A percentile compares a stretch with the other conserved stretches of the same genome.
Evolutionary conservation across 2,113 vertebrate species (phyloP).

Genomic region (Stegastes partitus): DNA sequence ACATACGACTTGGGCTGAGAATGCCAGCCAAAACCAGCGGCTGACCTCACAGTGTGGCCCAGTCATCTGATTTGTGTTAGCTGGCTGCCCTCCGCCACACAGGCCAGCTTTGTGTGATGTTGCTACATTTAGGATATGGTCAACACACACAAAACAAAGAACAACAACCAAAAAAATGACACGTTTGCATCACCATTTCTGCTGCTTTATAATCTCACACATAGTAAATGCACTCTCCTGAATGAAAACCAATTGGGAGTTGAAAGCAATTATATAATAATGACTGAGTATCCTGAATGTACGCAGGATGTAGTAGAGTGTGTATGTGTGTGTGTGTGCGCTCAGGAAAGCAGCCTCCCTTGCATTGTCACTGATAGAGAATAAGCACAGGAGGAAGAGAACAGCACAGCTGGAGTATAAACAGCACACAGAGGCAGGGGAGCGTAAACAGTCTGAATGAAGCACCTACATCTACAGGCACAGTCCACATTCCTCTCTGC

Average conservation of each 20-base stretch:
- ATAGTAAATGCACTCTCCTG: constrained; percentile 1
- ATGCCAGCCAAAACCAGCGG: constrained; percentile 41
- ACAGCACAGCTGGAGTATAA: constrained; percentile 58
- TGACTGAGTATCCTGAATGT: constrained; percentile 40
- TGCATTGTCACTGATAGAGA: constrained; percentile 56
- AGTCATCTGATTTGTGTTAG: constrained; percentile 78
- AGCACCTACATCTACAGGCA: constrained; percentile 27
- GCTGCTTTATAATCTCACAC: not conserved
- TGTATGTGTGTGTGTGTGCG: constrained; percentile 22
- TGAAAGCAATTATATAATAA: constrained; percentile 55
- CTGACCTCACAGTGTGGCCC: constrained; percentile 71
- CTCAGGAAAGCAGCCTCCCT: constrained; percentile 49
- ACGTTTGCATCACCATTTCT: not conserved
- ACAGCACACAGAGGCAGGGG: constrained; percentile 40
- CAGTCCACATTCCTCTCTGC: constrained; percentile 19
- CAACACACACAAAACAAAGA: constrained; percentile 2
- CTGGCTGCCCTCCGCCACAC: constrained; percentile 70
- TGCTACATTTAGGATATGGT: constrained; percentile 38
- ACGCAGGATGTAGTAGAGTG: constrained; percentile 37
- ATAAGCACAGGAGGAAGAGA: constrained; percentile 36
- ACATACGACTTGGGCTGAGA: constrained; percentile 33
- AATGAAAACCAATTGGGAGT: constrained; percentile 44
- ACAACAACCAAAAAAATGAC: constrained; percentile 7
- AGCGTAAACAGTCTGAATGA: constrained; percentile 50
- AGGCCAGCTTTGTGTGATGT: constrained; percentile 57